Base-by-base conservation (phyloP, 53 echinoderm and acorn worm genomes). In the Astropecten irregularis region DNA sequence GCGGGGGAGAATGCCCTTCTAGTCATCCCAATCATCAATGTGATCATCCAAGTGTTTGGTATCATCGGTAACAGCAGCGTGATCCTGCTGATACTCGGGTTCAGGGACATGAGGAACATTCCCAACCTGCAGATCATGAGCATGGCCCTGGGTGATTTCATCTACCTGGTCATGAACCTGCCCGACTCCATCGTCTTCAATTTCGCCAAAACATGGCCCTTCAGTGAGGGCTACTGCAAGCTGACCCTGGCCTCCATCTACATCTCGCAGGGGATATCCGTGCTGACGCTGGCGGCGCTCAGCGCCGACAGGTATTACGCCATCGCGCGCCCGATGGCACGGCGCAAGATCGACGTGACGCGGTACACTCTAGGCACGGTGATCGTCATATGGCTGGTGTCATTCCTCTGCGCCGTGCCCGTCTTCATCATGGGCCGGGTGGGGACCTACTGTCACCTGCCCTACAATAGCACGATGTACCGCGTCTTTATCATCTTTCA, bases 231-330 rank as follows among this genome's bases (percentile, higher is more conserved):
- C 4, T 63, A 83, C 46, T 96, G 96, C 48, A 91, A 82, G 61
- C 65, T 96, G 21, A 69, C 89, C 28, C 67, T 83, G 25, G 84
- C 86, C 0, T 71, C 85, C 16, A 84, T 87, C 23, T 93, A 91
- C 30, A 84, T 91, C 11, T 91, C 93, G 1, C 96, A 96, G 55
- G 96, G 93, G 2, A 91, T 96, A 0, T 93, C 96, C 3, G 96
- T 93, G 15, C 71, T 93, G 28, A 93, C 96, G 10, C 63, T 96
- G 11, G 84, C 91, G n/a, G 96, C 96, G 1, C 70, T 96, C 19
- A 96, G 96, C 67, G 85, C 91, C 56, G 96, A 96, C 68, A 69
- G 96, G 2, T 96, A 93, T 50, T 91, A 93, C 57, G 96, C 93
- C 30, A 96, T 96, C 55, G 93, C 89, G 29, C 81, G 91, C 32